Conservation (phyloP, 2,797 vertebrate species). For the Gadopsis marmoratus region DNA sequence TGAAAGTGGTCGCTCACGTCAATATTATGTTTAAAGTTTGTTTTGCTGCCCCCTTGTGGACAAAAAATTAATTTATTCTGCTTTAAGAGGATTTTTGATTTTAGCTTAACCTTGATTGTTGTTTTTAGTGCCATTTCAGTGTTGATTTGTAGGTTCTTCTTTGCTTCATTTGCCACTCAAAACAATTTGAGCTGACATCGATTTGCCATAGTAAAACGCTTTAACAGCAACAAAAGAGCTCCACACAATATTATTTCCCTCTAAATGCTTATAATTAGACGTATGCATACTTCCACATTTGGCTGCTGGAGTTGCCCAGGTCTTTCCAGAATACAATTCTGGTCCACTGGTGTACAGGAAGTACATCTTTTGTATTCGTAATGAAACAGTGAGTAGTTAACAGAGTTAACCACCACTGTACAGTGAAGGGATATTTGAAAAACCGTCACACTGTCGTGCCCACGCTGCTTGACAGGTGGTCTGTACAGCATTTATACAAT, state of each 20-base stretch:
- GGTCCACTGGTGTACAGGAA: not conserved
- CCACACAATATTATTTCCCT: not conserved
- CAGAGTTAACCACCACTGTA: too few relatives aligned
- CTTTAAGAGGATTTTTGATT: not conserved
- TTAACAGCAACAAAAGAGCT: too few relatives aligned
- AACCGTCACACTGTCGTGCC: not conserved
- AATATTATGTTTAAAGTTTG: not conserved
- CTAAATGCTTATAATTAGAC: not conserved
- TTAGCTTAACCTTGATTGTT: not conserved
- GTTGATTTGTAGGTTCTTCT: not conserved
- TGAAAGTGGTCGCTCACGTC: not conserved
- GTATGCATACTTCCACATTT: not conserved
- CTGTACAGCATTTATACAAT: not conserved
- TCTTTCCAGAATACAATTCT: not conserved
- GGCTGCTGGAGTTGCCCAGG: not conserved
- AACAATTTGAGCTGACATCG: not conserved
- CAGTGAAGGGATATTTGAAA: not conserved
- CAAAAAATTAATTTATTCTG: not conserved
- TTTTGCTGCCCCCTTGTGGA: not conserved
- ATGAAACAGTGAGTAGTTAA: not conserved
- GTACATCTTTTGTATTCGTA: not conserved
- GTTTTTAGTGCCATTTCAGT: not conserved
- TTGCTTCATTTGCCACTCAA: not conserved
- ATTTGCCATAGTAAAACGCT: too few relatives aligned
- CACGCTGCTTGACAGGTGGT: not conserved